Conservation (phyloP, 2,888 invertebrate species). For the Pimpla rufipes region DNA sequence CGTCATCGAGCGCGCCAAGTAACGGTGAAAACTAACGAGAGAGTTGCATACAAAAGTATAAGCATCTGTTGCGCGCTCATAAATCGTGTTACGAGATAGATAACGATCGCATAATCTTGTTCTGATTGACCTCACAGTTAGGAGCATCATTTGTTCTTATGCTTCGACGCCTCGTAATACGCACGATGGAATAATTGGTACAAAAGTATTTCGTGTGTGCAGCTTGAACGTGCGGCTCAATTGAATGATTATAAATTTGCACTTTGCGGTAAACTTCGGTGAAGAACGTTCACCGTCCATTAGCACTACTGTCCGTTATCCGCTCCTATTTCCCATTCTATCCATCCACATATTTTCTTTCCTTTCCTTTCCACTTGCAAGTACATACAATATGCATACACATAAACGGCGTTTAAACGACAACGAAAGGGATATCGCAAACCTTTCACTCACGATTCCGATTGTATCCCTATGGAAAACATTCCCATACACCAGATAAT, state of each 20-base stretch:
- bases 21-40: conserved; percentile 57
- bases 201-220: conserved; percentile 18
- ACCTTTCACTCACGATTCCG: conserved; percentile 78
- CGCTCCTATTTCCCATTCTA: conserved; percentile 14
- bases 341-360: conserved; percentile 7
- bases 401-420: conserved; percentile 51
- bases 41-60: background rate
- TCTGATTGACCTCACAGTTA: conserved; percentile 52
- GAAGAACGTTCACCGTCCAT: conserved; percentile 38
- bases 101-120: conserved; percentile 55
- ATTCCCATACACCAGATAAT: conserved; percentile 65
- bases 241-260: conserved; percentile 47
- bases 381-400: conserved; percentile 23
- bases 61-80: conserved; percentile 35
- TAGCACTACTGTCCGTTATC: conserved; percentile 53
- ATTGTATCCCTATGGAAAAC: conserved; percentile 69
- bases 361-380: conserved; percentile 54
- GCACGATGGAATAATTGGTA: conserved; percentile 30
- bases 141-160: conserved; percentile 44
- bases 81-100: conserved; percentile 48
- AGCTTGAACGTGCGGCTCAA: conserved; percentile 17
- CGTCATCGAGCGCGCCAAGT: conserved; percentile 38
- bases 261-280: conserved; percentile 25
- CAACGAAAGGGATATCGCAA: conserved; percentile 75
- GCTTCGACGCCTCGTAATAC: conserved; percentile 1